Base-by-base conservation (phyloP, 2,888 invertebrate species). In the Trichopoda pennipes region DNA sequence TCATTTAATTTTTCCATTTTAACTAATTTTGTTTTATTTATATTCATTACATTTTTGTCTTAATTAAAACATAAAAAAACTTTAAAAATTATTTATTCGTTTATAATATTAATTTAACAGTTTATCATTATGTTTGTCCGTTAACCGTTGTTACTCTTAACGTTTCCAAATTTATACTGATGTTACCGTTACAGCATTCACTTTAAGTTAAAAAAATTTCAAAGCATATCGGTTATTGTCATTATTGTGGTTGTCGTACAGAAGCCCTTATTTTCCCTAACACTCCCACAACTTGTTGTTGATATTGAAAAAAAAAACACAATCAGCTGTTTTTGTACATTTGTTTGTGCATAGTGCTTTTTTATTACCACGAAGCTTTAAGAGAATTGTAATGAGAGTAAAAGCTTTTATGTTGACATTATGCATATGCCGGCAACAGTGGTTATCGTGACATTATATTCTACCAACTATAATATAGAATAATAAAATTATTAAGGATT, bases 261-360 rank as follows among this genome's bases (percentile, higher is more conserved):
- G 0, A 14, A 32, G n/a, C 7, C 10, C 7, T 55, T 0, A 53
- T 32, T 38, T 38, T 53, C 53, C 56, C 35, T 44, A 44, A 56
- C 19, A 64, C 32, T 70, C 12, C 38, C 38, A 38, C 38, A 38
- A 23, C 56, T 56, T 72, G 49, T 66, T 68, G 28, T n/a, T 17
- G 60, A 49, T 56, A 16, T 14, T 7, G 28, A 28, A 60, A 66
- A 42, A 49, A 35, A 60, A 38, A 60, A 10, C 19, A n/a, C 32
- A 38, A 64, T 72, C 84, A 84, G 83, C 83, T 84, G 84, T 61
- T 74, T 60, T 14, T 63, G 35, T 2, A 12, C n/a, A n/a, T n/a
- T n/a, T 38, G 44, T 63, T 49, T 23, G 14, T 44, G 2, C 28
- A 42, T 1, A 38, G 42, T 80, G 84, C 84, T 84, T 84, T 83